Evolutionary conservation across 1,140 invertebrate species (phyloP), one percentile per base, ranked within the genome.

Genomic region (Drosophila punjabiensis): DNA sequence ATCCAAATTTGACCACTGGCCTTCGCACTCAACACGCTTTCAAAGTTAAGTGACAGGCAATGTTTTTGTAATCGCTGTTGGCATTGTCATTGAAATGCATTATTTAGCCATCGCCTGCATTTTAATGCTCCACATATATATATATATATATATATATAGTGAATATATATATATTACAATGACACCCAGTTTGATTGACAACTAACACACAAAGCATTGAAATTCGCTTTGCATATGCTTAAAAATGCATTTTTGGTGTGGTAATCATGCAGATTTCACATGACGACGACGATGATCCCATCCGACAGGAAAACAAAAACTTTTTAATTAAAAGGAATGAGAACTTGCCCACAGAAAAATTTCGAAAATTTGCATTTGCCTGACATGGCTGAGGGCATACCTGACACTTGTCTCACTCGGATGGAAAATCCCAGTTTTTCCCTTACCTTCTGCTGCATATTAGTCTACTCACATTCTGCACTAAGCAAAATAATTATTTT

Each of bases 271-370:
- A 74, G 32, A 61, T 74, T 61, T 43, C 52, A 56, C 52, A 65
- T 79, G 24, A 33, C 58, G 48, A 33, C 52, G 56, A 33, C 52
- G 56, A 63, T 66, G 66, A 56, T 64, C 48, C 43, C 35, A 61
- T 64, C 47, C 58, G 69, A 45, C 69, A 75, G 63, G 55, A 67
- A 76, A 69, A 81, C 73, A 76, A 73, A 66, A 76, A 79, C 52
- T 81, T 89, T 89, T 82, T 90, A 89, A 90, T 90, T 90, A 91
- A 81, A 80, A 82, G 43, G 52, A 50, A 69, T 43, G 28, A 43
- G 63, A 77, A 69, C 32, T 30, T 8, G 32, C 18, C 39, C 45
- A 55, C 33, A 67, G 53, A 50, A 52, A 43, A 52, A n/a, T 32
- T 16, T 11, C 7, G 8, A 58, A 71, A 83, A 84, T 84, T 79